Conservation (phyloP, 2,888 invertebrate genomes). For the Rhorus exstirpatorius region DNA sequence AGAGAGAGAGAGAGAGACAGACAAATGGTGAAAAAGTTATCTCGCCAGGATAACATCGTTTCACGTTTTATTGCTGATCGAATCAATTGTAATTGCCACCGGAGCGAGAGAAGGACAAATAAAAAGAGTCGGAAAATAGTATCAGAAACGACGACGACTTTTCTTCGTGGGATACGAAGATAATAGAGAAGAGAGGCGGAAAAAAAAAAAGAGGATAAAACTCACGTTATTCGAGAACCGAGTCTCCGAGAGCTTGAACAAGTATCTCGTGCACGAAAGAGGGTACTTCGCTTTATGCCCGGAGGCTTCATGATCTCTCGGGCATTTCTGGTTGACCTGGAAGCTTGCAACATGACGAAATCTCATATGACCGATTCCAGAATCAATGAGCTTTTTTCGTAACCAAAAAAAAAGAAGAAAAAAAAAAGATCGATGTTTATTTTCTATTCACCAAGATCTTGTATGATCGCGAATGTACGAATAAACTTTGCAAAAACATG, state of each 20-base stretch:
- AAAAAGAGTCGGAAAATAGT: constrained; percentile 13
- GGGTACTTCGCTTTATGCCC: constrained; percentile 65
- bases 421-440: not conserved
- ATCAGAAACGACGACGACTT: constrained; percentile 28
- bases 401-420: not conserved
- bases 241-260: constrained; percentile 53
- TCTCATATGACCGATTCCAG: constrained; percentile 10
- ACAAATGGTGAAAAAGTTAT: not conserved
- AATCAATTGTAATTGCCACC: constrained; percentile 42
- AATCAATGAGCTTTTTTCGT: constrained; percentile 17
- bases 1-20: not conserved
- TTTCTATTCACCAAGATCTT: constrained; percentile 12
- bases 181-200: constrained; percentile 1
- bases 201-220: constrained; percentile 56
- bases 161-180: too few species aligned
- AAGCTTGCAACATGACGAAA: constrained; percentile 51
- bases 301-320: constrained; percentile 53
- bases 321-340: constrained; percentile 64
- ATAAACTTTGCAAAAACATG: too few species aligned
- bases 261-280: constrained; percentile 66
- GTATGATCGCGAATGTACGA: not conserved
- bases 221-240: constrained; percentile 64
- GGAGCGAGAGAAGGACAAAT: not conserved
- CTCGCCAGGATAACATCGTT: constrained; percentile 3
- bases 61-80: constrained; percentile 40